Evolutionary conservation across 2,113 vertebrate genomes (phyloP), one percentile per base, ranked within the genome.

Genomic region (Urocynchramus pylzowi): DNA sequence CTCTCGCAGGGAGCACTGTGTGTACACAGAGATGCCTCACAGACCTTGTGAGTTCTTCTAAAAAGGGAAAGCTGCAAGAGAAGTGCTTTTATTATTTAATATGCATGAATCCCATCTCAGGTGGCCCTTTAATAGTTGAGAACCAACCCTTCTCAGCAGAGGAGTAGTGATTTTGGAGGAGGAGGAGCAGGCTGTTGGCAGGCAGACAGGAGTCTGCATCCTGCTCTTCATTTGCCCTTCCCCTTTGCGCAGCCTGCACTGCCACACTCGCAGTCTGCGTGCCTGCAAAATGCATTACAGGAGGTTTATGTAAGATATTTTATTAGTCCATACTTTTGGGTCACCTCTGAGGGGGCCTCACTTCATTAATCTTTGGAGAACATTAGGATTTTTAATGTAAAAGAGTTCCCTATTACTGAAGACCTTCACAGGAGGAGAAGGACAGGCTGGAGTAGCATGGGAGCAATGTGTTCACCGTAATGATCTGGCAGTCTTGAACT

Each of bases 191-290:
- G 45, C 41, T 73, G 70, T 31, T 76, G 90, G 94, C 90, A 84
- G 90, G 28, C 74, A 68, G 78, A n/a, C 39, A 12, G 57, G 35
- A 86, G 33, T 8, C 85, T 86, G 86, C 89, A 45, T 83, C 54
- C 85, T 86, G 95, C 78, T 93, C 83, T 96, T 92, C 28, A 26
- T 90, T 69, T 69, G 94, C 77, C 95, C 92, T 97, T 96, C 45
- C 2, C 2, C 0, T 71, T 75, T 27, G 49, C 27, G 41, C 87
- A 91, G 95, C 60, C 85, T 23, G 33, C 3, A 0, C 57, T 93
- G 89, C 85, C 17, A 2, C 83, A 5, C 78, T 44, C 21, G 3
- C 50, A n/a, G 67, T 2, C 81, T 33, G 13, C 1, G 5, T 16
- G 16, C 42, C 75, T 70, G 64, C 37, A 93, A 70, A 74, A 5